Base-by-base conservation (phyloP, 35 echinoderm and acorn worm genomes). In the Apostichopus californicus region DNA sequence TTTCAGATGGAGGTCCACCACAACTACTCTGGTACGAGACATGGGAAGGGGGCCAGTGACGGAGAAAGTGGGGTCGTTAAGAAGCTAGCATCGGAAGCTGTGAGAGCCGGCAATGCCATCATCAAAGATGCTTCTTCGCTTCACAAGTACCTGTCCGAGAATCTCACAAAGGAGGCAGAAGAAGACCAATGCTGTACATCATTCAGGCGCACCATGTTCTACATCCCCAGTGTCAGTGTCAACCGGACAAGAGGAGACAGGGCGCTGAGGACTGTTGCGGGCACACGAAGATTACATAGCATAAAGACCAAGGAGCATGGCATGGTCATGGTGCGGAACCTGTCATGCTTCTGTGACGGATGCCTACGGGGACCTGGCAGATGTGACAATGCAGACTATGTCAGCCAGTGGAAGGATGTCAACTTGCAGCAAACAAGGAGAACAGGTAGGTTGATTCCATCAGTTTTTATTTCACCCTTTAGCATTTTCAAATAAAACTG, bases 31-130 rank as follows among this genome's bases (percentile, higher is more conserved):
- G 91, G 91, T 3, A 94, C 91, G 20, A 56, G 93, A 25, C 96
- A 94, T 93, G 93, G 93, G 1, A 97, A 97, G 46, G 96, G 96
- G 8, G 68, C 96, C 7, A 94, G 96, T 81, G 96, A 97, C 95
- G 96, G 96, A 8, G 96, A 94, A 54, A 94, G 90, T 75, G 96
- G 93, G 10, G 93, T 94, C 4, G 93, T 97, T 0, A 97, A 97
- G 79, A 95, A 73, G 25, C 56, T 78, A 15, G 96, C 93, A 21
- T 17, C 68, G 21, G 91, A 93, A 28, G 93, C 96, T 56, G 66
- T 97, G 10, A 94, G 64, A 79, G 78, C 93, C 8, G 91, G 96
- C 54, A 87, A 80, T 28, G 92, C 84, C 3, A 78, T 92, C 5
- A 94, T 96, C 14, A 94, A 84, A 61, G 90, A 73, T 56, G 80